A percentile compares a stretch with the other conserved stretches of the same genome.
Conservation (phyloP, 2,888 invertebrate genomes). For the Cancer borealis region DNA sequence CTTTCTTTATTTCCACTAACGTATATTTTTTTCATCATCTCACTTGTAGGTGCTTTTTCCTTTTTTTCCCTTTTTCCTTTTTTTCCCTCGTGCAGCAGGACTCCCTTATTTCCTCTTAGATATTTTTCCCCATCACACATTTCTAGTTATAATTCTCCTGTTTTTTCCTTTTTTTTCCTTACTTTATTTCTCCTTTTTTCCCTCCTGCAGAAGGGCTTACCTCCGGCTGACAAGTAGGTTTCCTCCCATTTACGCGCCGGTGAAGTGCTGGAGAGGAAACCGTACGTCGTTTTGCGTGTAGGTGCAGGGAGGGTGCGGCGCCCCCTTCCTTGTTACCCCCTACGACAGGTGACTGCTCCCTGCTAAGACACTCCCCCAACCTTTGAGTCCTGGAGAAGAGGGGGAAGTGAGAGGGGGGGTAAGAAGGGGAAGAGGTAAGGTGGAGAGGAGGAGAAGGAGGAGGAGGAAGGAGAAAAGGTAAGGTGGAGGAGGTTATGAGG, state of each 20-base stretch:
- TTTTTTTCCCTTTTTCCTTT: neutral
- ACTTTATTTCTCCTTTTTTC: neutral
- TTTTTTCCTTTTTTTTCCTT: neutral
- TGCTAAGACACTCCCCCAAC: conserved; percentile 43
- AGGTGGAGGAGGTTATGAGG: neutral
- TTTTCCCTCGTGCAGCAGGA: neutral
- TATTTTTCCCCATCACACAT: too few relatives aligned
- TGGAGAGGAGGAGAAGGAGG: neutral
- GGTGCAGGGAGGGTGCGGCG: neutral
- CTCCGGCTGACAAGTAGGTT: conserved; percentile 61
- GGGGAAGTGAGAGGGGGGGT: neutral
- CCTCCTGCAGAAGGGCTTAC: conserved; percentile 31
- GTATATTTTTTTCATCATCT: too few relatives aligned
- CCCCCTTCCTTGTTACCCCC: neutral
- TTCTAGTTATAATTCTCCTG: neutral
- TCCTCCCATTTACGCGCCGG: conserved; percentile 62
- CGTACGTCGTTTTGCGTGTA: conserved; percentile 46
- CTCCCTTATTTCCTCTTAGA: too few relatives aligned
- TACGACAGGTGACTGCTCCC: conserved; percentile 52
- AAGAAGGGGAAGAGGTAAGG: too few relatives aligned
- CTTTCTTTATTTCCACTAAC: too few relatives aligned
- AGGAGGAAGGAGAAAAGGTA: neutral
- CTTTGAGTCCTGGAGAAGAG: neutral
- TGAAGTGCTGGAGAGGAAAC: conserved; percentile 50
- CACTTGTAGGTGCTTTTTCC: neutral